Evolutionary conservation across 2,888 invertebrate species (phyloP).

Genomic region (Biston betularia): DNA sequence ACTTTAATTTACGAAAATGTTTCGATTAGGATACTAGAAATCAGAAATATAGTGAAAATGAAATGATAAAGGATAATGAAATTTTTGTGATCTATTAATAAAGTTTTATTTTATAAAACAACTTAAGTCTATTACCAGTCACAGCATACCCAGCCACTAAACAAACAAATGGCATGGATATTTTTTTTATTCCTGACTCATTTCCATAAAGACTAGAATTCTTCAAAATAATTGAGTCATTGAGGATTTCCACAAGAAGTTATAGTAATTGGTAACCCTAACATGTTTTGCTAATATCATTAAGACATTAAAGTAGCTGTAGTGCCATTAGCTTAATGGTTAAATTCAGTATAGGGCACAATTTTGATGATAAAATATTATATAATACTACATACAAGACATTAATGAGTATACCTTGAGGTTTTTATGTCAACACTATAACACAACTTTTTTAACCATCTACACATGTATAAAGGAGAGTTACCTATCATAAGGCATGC

Average conservation of each 20-base stretch:
- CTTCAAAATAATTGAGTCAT: background rate
- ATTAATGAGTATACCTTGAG: background rate
- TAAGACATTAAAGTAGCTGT: constrained; percentile 43
- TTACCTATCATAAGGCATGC: no score
- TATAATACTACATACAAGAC: constrained; percentile 2
- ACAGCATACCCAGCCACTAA: background rate
- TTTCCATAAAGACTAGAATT: background rate
- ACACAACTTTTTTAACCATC: background rate
- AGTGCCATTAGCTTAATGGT: constrained; percentile 39
- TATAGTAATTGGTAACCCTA: constrained; percentile 9
- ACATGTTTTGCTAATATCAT: constrained; percentile 37
- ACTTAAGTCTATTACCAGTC: no score
- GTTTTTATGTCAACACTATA: background rate
- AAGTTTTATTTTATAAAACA: no score
- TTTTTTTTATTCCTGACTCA: background rate
- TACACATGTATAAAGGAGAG: no score
- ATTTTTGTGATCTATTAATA: no score
- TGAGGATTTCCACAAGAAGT: constrained; percentile 2
- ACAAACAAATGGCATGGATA: background rate
- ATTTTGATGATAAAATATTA: background rate
- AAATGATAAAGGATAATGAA: no score
- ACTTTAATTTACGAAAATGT: no score
- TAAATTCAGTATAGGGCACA: background rate
- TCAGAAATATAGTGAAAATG: no score
- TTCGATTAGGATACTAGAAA: no score